Percentiles rank a stretch among this genome's conserved stretches.
Evolutionary conservation across 2,888 invertebrate genomes (phyloP).

Genomic region (Hesperia comma): DNA sequence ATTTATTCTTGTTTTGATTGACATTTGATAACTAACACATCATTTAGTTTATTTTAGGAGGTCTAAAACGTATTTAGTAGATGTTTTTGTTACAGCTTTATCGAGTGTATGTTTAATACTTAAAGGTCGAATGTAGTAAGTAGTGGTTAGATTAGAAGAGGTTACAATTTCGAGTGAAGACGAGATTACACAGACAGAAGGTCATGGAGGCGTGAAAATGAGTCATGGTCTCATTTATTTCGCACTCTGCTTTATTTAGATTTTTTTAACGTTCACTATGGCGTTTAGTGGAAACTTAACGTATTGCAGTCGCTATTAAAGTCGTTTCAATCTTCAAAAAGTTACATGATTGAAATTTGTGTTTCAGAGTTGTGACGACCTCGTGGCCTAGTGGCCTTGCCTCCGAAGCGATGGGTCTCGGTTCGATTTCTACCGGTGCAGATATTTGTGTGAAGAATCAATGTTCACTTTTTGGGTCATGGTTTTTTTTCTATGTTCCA

Average conservation of each 20-base stretch:
- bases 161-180: conserved; percentile 36
- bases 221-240: conserved; percentile 36
- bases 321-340: no score
- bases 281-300: conserved; percentile 1
- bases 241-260: conserved; percentile 23
- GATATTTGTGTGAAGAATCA: no score
- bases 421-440: no score
- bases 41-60: background rate
- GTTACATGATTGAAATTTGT: no score
- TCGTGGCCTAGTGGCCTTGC: no score
- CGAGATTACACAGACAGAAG: conserved; percentile 48
- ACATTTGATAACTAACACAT: background rate
- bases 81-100: background rate
- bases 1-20: background rate
- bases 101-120: background rate
- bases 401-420: no score
- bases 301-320: no score
- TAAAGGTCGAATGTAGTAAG: conserved; percentile 25
- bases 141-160: conserved; percentile 29
- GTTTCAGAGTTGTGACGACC: no score
- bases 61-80: background rate
- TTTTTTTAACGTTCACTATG: conserved; percentile 23
- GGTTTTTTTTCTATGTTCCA: no score
- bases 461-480: no score
- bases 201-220: conserved; percentile 55